Evolutionary conservation across 2,113 vertebrate genomes (phyloP).

Genomic region (Crotalus viridis): DNA sequence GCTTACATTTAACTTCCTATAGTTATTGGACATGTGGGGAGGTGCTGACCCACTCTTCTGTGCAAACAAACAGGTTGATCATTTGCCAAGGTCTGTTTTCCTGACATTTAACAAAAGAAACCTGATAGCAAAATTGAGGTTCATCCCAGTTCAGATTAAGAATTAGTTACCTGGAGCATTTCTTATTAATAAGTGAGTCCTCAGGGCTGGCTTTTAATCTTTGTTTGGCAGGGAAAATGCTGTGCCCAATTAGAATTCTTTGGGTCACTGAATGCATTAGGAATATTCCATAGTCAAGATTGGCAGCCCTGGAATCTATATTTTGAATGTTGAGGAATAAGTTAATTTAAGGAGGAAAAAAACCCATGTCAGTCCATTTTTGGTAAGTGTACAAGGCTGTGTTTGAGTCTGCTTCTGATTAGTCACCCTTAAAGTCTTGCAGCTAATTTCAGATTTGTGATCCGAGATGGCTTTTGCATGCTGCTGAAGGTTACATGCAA

Average conservation of each 20-base stretch:
- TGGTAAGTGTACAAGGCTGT: neutral
- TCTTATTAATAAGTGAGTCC: slow-evolving; percentile 45
- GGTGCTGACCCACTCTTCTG: slow-evolving; percentile 35
- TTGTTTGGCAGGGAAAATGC: slow-evolving; percentile 17
- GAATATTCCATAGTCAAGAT: neutral
- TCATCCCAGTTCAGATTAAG: slow-evolving; percentile 25
- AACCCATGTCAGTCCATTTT: neutral
- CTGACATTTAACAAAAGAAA: neutral
- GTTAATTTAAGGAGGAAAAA: neutral
- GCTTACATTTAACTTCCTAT: slow-evolving; percentile 47
- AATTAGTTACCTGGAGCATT: slow-evolving; percentile 17
- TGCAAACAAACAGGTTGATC: slow-evolving; percentile 41
- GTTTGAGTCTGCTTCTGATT: neutral
- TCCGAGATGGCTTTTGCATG: neutral
- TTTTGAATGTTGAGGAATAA: neutral
- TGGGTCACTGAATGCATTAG: slow-evolving; percentile 1
- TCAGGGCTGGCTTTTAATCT: slow-evolving; percentile 23
- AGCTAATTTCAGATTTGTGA: neutral
- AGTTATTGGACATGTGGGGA: slow-evolving; percentile 16
- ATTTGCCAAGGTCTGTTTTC: slow-evolving; percentile 39
- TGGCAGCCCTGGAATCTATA: neutral
- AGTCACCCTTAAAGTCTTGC: neutral
- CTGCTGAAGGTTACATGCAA: neutral
- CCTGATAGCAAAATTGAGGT: neutral
- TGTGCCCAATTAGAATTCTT: slow-evolving; percentile 24